Base-by-base conservation (phyloP, 2,797 vertebrate species). In the Vespertilio murinus region DNA sequence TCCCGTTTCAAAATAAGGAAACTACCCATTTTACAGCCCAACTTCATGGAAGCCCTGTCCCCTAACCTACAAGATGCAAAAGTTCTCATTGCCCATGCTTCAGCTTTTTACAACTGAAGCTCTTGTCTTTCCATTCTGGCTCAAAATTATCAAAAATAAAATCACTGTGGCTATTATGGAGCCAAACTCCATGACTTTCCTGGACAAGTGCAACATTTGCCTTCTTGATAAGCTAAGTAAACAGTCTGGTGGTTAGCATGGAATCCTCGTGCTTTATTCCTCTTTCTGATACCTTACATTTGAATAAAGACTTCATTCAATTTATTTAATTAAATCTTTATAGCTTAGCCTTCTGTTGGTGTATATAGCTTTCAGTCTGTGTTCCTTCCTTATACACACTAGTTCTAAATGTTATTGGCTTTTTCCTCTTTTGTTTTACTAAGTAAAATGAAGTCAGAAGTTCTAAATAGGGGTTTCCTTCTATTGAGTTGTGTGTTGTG, bases 281-380 rank as follows among this genome's bases (percentile, higher is more conserved):
- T 73, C 28, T 71, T 73, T 86, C 59, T 93, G 38, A 93, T 38
- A 93, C 42, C 9, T 67, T 91, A 23, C 40, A 79, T 74, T 90
- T 79, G 95, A 69, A 90, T 42, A 45, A 96, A 94, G 77, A 40
- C 47, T 74, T 93, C 73, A 81, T 73, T 85, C 2, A 52, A 18
- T 52, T 52, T 52, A 61, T 73, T 93, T 84, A 52, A 83, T 80
- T 96, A 94, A 96, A 85, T 82, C 85, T 20, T 91, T 64, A 61
- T 3, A 77, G 33, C 28, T 78, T 85, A 54, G 20, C 25, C 71
- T 88, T 78, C 42, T 94, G 45, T 30, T 52, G 65, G 12, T 8
- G 23, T 85, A 35, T 86, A 18, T 82, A 70, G 88, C 16, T 75
- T 90, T 78, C 35, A 40, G 8, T 67, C 20, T 65, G 20, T 90